Percentiles rank a stretch among this genome's conserved stretches.
phyloP scores from a whole-genome alignment of 2,113 vertebrate genomes.

The Daphoenositta chrysoptera region DNA sequence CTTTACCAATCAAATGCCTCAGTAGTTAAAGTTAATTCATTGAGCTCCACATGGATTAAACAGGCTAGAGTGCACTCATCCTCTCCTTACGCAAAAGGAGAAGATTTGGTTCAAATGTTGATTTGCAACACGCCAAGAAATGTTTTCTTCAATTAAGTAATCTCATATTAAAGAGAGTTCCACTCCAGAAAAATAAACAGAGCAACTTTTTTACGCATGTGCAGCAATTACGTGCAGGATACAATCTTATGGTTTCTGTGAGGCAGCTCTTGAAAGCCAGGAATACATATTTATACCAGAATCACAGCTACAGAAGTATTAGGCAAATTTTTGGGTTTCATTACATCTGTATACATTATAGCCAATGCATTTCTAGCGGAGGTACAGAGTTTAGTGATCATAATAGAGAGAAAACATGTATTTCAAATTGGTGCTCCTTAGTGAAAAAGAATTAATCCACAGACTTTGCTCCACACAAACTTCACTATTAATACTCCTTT shows the following conservation, averaged over 20 bases:
- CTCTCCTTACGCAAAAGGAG: constrained; percentile 40
- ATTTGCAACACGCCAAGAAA: constrained; percentile 69
- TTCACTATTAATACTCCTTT: not conserved
- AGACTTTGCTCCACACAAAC: not conserved
- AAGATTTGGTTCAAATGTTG: constrained; percentile 70
- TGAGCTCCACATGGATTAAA: constrained; percentile 68
- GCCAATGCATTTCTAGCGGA: not conserved
- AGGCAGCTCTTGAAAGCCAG: constrained; percentile 35
- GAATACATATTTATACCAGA: constrained; percentile 49
- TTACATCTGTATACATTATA: not conserved
- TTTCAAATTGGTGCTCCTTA: not conserved
- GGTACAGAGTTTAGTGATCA: not conserved
- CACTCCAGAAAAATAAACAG: constrained; percentile 68
- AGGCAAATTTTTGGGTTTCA: not conserved
- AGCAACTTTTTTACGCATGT: constrained; percentile 45
- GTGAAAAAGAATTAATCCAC: not conserved
- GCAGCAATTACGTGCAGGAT: not conserved
- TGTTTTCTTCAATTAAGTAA: constrained; percentile 74
- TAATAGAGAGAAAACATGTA: not conserved
- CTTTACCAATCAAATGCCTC: constrained; percentile 62
- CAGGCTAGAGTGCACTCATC: constrained; percentile 57
- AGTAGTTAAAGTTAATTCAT: constrained; percentile 60
- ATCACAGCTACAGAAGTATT: constrained; percentile 48
- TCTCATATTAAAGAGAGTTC: constrained; percentile 63
- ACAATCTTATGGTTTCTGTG: constrained; percentile 49